These are phyloP conservation scores for Arremon brunneinucha DNA, from an alignment of 2,797 vertebrate species.

Conservation along the genomic window DNA sequence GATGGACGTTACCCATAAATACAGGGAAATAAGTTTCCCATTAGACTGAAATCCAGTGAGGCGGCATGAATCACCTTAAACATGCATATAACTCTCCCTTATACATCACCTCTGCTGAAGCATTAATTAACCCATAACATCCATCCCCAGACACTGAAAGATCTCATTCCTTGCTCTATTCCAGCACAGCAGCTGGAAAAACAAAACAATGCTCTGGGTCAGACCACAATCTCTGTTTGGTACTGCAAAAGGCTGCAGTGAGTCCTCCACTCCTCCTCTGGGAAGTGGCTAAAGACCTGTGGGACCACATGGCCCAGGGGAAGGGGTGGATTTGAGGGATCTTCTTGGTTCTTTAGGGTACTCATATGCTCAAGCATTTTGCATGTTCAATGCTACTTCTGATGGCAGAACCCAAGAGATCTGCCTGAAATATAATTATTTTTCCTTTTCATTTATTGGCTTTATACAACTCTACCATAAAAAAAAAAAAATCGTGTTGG, in stretches of 20 bases:
- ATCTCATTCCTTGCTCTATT: not conserved
- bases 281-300: not conserved
- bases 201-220: not conserved
- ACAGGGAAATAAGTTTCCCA: conserved; percentile 50
- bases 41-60: conserved; percentile 51
- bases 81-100: conserved; percentile 23
- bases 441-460: not conserved
- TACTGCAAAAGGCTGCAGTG: not conserved
- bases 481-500: not conserved
- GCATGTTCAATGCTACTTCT: not conserved
- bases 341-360: not conserved
- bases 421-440: not conserved
- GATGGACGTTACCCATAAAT: conserved; percentile 43
- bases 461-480: not conserved
- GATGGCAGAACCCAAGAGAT: not conserved
- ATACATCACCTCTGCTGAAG: not conserved
- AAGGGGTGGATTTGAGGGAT: not conserved
- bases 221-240: not conserved
- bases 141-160: not conserved
- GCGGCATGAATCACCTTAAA: conserved; percentile 37
- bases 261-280: not conserved
- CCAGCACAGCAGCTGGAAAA: not conserved
- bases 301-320: not conserved
- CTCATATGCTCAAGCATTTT: not conserved
- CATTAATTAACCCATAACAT: conserved; percentile 32